Evolutionary conservation across 2,797 vertebrate genomes (phyloP).

Genomic region (Clarias fuscus): DNA sequence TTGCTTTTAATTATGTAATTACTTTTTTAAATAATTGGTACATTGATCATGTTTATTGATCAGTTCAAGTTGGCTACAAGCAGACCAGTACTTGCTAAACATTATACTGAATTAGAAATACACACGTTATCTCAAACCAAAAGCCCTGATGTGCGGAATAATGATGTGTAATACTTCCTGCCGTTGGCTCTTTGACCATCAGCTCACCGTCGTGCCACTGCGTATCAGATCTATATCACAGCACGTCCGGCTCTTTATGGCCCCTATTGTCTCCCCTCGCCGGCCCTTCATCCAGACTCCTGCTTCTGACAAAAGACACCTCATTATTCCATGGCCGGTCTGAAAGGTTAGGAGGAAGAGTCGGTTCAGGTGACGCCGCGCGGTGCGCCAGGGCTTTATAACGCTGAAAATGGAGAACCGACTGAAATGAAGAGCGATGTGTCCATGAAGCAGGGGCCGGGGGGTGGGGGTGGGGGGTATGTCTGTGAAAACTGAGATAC

Average conservation of each 20-base stretch:
- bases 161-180: not conserved
- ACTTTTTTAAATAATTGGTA: not conserved
- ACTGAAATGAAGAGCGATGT: not conserved
- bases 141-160: not conserved
- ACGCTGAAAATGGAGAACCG: conserved; percentile 3
- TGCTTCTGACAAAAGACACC: conserved; percentile 28
- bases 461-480: not conserved
- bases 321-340: conserved; percentile 22
- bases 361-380: conserved; percentile 41
- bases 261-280: conserved; percentile 30
- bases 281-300: conserved; percentile 38
- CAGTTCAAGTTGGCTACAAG: not conserved
- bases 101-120: not conserved
- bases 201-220: not conserved
- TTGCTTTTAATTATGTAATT: too few relatives aligned
- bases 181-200: not conserved
- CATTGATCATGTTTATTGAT: not conserved
- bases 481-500: not conserved
- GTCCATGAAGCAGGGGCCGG: not conserved
- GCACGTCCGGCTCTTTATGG: not conserved
- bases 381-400: conserved; percentile 31
- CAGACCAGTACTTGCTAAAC: not conserved
- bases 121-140: not conserved
- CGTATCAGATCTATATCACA: conserved; percentile 8
- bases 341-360: conserved; percentile 45